Evolutionary conservation across 1,140 invertebrate genomes (phyloP), one percentile per base, ranked within the genome.

Genomic region (Mactra quadrangularis): DNA sequence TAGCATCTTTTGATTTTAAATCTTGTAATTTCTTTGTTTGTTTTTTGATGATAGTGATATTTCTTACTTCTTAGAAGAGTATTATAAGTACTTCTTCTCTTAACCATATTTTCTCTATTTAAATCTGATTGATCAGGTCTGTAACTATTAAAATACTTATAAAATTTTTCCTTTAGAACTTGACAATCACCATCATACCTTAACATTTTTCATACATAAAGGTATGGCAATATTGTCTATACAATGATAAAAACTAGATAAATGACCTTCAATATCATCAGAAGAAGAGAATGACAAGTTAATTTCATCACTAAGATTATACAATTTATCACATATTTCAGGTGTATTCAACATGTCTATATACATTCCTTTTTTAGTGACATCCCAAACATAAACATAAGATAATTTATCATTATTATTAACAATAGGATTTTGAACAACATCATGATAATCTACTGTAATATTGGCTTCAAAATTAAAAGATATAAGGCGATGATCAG

Each of bases 161-260:
- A 35, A 68, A 1, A 68, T 22, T 19, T 41, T n/a, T 68, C 17
- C 38, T 68, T 33, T 68, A 38, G 7, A n/a, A n/a, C 17, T n/a
- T 38, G 3, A 68, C 64, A 68, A 33, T 38, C 64, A 45, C 38
- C 35, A n/a, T 38, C 31, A 68, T 38, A 38, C 19, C n/a, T 33
- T 68, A 57, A n/a, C 25, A 68, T 68, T 38, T n/a, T 41, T 68
- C n/a, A n/a, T 68, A 68, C 15, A 68, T 35, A 3, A 27, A 33
- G 31, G 31, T 38, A 15, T 22, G 27, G 27, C 15, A 33, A 38
- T 31, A 60, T 60, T 31, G 19, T 60, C 59, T 27, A 68, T 38
- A 33, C 1, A 13, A 22, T 41, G 11, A 68, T 29, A 38, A 38
- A 68, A 68, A 17, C 27, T 15, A 33, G 11, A 13, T 45, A 68